Base-by-base conservation (phyloP, 2,797 vertebrate genomes). In the Perodicticus potto region DNA sequence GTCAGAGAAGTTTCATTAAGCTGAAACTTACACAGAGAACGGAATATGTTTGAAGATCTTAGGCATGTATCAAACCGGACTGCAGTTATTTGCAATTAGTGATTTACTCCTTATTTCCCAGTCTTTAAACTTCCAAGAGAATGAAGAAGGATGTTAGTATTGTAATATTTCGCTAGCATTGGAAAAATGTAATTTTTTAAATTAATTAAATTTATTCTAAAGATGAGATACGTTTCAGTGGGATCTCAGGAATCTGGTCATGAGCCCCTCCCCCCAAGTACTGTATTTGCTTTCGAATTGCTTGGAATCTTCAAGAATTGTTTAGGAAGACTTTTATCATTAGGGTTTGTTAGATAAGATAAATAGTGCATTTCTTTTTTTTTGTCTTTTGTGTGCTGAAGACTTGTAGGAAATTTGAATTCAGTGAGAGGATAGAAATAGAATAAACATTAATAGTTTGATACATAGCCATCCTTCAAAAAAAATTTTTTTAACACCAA, bases 161-260 rank as follows among this genome's bases (percentile, higher is more conserved):
- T 94, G 91, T 89, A 93, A 86, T 34, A 83, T 86, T 93, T 86
- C 70, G 19, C 37, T 59, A 70, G 40, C 34, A 34, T 80, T 93
- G 83, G 37, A 83, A 93, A 86, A 94, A 76, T 65, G 63, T 59
- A 76, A 13, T 61, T 93, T 95, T 88, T 78, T 23, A 73, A 59
- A 59, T 14, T 89, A 89, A 91, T 92, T 92, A 45, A 92, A 0
- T 76, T 77, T 93, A 77, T 29, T 85, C 7, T 93, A 61, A 91
- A 49, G 63, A 72, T 81, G 81, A 78, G 23, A n/a, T 95, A 45
- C 57, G 16, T 77, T 96, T 97, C 70, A 67, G 12, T 91, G 87
- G 95, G 72, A 72, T 95, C 67, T 72, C 73, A 97, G 84, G n/a
- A 94, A 84, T 97, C 90, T 91, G 67, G 61, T 67, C 72, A 76